Evolutionary conservation across 1,140 invertebrate genomes (phyloP), one percentile per base, ranked within the genome.

Genomic region (Harpegnathos saltator): DNA sequence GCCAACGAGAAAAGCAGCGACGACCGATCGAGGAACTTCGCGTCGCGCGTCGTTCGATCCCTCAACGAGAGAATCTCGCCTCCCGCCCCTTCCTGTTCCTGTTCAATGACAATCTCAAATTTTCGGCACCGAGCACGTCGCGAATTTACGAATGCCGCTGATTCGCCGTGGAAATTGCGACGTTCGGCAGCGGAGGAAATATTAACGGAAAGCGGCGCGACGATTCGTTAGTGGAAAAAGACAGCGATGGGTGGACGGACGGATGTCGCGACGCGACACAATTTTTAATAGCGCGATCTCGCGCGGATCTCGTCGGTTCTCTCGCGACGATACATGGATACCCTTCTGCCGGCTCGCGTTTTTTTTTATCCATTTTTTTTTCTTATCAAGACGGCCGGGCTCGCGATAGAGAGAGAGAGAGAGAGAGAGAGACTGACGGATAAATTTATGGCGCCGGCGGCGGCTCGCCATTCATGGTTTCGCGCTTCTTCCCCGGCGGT

Each of bases 401-500:
- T 44, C 52, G 56, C 56, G 82, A 84, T 84, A 84, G 80, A 84
- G 7, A 44, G 38, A 44, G 38, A 44, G 38, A 44, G 80, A 84
- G 38, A 33, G 29, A 33, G 29, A 44, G 38, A 44, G 38, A 44
- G 38, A 9, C 38, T 44, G 38, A 44, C 38, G 38, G 38, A 44
- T 44, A 44, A 44, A 44, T 44, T 44, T 44, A 44, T 44, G 38
- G 38, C 38, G 38, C 11, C 38, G 38, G 38, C 38, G 38, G 38
- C 38, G 38, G 38, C 38, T 44, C 38, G 38, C 38, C 24, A 12
- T 72, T 59, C 66, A 22, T 29, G 52, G 71, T 29, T 38, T 12
- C 74, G 59, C 74, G 74, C 65, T 84, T 56, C 58, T 50, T 48
- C 66, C 78, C 63, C 52, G 56, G 78, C 19, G 38, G 78, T 85